Base-by-base conservation (phyloP, 2,888 invertebrate genomes). In the Ochropacha duplaris region DNA sequence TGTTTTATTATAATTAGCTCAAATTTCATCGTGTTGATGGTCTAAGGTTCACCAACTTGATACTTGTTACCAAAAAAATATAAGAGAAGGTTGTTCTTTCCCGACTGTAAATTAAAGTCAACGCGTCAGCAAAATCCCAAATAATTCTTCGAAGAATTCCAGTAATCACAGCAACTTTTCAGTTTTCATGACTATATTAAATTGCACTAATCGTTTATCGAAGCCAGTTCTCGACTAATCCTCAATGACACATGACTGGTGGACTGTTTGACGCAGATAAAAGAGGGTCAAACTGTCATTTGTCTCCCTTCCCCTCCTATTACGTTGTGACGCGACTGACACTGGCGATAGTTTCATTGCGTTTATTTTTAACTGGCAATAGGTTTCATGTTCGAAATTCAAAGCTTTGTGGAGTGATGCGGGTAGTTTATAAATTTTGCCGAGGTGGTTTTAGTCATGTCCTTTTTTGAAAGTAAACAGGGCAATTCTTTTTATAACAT, bases 241-340 rank as follows among this genome's bases (percentile, higher is more conserved):
- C 74, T 54, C 60, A 49, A 57, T 75, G 74, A 78, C 73, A 71
- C 64, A 76, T 68, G 71, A 72, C 65, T 56, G 55, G 52, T 52
- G 54, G 64, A 5, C 69, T 76, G 76, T 68, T 71, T 57, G 52
- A 50, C 54, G 49, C 59, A 54, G 57, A 57, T 58, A 59, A 58
- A 36, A 52, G 44, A 36, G 55, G 57, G 57, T 58, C 56, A 52
- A 49, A 54, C 24, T 49, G 54, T 57, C 58, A 49, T 55, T 49
- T 54, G 52, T 58, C 52, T 49, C 52, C 31, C 44, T 44, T 19
- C 52, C 31, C 34, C 31, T 34, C 31, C 11, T 14, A 31, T 52
- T 34, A 52, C 19, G n/a, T 44, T 28, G 31, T 34, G 31, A 19
- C 2, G 11, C 52, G 22, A 52, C 44, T 44, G 44, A 19, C 44